These are phyloP conservation scores for Frieseomelitta varia DNA, from an alignment of 1,140 invertebrate species.

Conservation along the genomic window DNA sequence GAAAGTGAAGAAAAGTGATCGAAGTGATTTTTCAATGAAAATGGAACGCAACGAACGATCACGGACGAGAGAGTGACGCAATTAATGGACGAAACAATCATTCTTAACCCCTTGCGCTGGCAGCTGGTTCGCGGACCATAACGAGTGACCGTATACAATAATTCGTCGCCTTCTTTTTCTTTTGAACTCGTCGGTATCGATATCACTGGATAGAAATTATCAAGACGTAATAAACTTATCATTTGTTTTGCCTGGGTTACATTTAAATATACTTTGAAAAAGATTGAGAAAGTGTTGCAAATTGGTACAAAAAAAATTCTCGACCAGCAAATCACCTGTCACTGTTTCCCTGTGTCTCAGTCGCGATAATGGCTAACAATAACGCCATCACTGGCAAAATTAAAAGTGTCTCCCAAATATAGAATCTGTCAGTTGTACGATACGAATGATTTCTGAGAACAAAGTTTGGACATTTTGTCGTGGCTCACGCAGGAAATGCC, in stretches of 20 bases:
- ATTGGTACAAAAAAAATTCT: no score
- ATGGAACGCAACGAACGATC: neutral
- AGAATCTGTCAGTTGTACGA: neutral
- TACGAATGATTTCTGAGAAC: neutral
- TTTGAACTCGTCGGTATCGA: no score
- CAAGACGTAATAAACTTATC: no score
- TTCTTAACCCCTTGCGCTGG: no score
- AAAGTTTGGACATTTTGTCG: neutral
- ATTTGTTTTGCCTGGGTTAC: no score
- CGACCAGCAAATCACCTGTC: conserved; percentile 51
- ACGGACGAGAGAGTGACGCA: neutral
- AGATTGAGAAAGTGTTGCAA: no score
- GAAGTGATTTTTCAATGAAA: neutral
- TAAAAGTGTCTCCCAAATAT: no score
- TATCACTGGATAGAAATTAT: no score
- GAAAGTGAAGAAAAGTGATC: neutral
- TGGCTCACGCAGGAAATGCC: neutral
- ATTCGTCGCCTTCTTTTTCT: no score
- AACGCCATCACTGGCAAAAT: neutral
- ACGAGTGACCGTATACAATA: no score
- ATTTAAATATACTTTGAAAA: no score
- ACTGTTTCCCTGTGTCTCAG: conserved; percentile 10
- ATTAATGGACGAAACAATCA: conserved; percentile 10
- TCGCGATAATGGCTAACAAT: conserved; percentile 49
- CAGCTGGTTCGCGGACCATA: no score